Evolutionary conservation across 2,888 invertebrate species (phyloP).

Genomic region (Pantelozetes paolii): DNA sequence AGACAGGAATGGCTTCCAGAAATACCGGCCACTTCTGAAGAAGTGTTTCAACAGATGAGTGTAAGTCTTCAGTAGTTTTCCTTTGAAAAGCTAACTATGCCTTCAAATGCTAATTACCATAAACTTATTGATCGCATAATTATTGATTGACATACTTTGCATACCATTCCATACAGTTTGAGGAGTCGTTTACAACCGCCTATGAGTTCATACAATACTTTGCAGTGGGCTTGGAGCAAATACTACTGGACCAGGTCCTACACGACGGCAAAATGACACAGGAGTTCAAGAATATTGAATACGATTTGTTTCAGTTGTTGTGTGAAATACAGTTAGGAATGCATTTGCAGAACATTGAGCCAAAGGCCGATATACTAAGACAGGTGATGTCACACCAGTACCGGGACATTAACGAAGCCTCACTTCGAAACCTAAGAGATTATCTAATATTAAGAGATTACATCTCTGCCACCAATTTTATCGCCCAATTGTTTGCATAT

Average conservation of each 20-base stretch:
- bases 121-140: background rate
- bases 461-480: conserved; percentile 61
- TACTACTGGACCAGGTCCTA: conserved; percentile 61
- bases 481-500: conserved; percentile 55
- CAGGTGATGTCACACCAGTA: conserved; percentile 52
- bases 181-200: conserved; percentile 57
- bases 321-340: conserved; percentile 65
- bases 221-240: conserved; percentile 66
- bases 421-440: conserved; percentile 58
- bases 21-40: conserved; percentile 41
- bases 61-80: conserved; percentile 37
- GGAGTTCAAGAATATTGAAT: conserved; percentile 61
- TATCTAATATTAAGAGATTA: conserved; percentile 64
- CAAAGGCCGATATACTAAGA: conserved; percentile 53
- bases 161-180: too few relatives aligned
- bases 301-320: conserved; percentile 61
- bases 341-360: conserved; percentile 56
- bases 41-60: conserved; percentile 41
- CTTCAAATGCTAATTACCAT: background rate
- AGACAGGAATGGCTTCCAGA: conserved; percentile 46
- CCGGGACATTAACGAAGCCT: conserved; percentile 51
- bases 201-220: conserved; percentile 67
- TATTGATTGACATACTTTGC: background rate
- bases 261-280: conserved; percentile 55
- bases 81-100: background rate